Base-by-base conservation (phyloP, 2,113 vertebrate genomes). In the Murina feae region DNA sequence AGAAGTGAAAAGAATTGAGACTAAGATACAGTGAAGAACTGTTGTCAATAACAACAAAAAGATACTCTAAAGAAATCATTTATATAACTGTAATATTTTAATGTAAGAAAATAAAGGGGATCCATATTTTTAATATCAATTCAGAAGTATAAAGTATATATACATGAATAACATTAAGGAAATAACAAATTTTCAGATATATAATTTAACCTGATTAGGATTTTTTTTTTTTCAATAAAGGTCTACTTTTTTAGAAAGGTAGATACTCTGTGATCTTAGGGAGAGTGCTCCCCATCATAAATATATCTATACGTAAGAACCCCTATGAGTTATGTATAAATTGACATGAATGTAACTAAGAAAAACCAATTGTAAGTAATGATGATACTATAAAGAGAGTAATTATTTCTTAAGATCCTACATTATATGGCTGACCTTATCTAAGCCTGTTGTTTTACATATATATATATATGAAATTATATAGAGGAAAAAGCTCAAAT, bases 201-300 rank as follows among this genome's bases (percentile, higher is more conserved):
- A 53, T 23, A 69, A 69, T 78, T 90, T 87, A 90, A 75, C 87
- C 20, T 84, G 28, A 83, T 88, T 86, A 94, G 55, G 21, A 96
- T 76, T 23, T 16, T 93, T 82, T 28, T 23, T 93, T 96, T 93
- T 82, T 51, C 69, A 94, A 58, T 84, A 95, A 71, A 84, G 44
- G 47, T 47, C 39, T 39, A 75, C 2, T 51, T 90, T 88, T 95
- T 53, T 92, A 51, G 55, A 90, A 89, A 93, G 69, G 47, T 39
- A 93, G 32, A 76, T n/a, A 94, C 6, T 82, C 60, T 72, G 44
- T 53, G 60, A 91, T 74, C 9, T 35, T 79, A 76, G 28, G 23
- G 71, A 68, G 63, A 93, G 66, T 53, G 16, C 5, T 49, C 32
- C 23, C 37, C 35, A 60, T 63, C 18, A 95, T 28, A 86, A 86